Evolutionary conservation across 2,888 invertebrate species (phyloP), one percentile per base, ranked within the genome.

Genomic region (Drosophila limbata): DNA sequence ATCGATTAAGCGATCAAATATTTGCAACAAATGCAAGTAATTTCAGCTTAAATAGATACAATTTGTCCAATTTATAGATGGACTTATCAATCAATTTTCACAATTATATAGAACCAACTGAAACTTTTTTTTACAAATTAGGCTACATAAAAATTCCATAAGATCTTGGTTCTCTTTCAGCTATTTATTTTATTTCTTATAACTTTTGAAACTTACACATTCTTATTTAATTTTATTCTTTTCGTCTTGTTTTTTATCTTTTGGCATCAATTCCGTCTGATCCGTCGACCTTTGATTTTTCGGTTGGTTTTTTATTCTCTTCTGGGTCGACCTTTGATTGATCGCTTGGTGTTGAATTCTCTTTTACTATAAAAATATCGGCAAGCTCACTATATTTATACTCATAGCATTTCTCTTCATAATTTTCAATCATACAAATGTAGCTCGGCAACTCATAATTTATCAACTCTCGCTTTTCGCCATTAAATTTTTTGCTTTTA

Each of bases 391-490:
- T 0, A 21, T 65, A 73, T 1, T 0, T 10, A 33, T 73, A 73
- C 0, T 0, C 1, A 19, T 61, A 65, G 21, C 72, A 73, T 42
- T 53, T 57, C 0, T 19, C n/a, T 2, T n/a, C 3, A 0, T 0
- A 0, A n/a, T 62, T 61, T 33, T 73, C 72, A 1, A 57, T 65
- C 4, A 71, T 0, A 21, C 72, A 73, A 11, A 71, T 17, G 4
- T 31, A 61, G 21, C 71, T 70, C 17, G 11, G 13, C 5, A 47
- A 15, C 2, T 10, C 2, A 10, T 9, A 15, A 4, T 2, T 21
- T 15, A 5, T 13, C 4, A 0, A 15, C 11, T 11, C 2, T 8
- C 13, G 17, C 4, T 35, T 17, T 0, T n/a, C 6, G 37, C 4
- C 37, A 6, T 37, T n/a, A 8, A 39, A 9, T 4, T 9, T 44